Evolutionary conservation across 2,888 invertebrate species (phyloP), one percentile per base, ranked within the genome.

Genomic region (Ganaspis brasiliensis): DNA sequence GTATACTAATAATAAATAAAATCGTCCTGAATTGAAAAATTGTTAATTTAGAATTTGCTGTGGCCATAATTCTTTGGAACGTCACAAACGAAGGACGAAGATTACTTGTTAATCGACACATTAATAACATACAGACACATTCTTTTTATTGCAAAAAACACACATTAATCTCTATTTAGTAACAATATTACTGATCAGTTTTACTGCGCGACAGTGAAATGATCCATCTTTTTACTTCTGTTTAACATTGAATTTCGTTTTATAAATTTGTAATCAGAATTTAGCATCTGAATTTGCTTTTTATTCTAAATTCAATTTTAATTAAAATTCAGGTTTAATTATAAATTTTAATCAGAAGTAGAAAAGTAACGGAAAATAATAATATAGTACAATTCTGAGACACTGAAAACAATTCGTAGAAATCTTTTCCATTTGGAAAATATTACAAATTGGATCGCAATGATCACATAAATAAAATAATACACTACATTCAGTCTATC

Each of bases 181-280:
- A 82, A 84, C 79, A 81, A 71, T 82, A 81, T 75, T 77, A 63
- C 63, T 45, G 21, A 49, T 81, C 75, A 78, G 74, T 81, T 78
- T 82, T 82, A 81, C 81, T 79, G 81, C 78, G 80, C 81, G 82
- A 83, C 75, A 79, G 78, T 82, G 80, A 84, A 82, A 83, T 83
- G 82, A 82, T 81, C 82, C 61, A 40, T 24, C 24, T 67, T 37
- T 3, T 67, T n/a, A n/a, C 14, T 12, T 45, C 67, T 12, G 35
- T 19, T 40, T 5, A 40, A 24, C 19, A 40, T 37, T 45, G 31
- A 31, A 26, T n/a, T 59, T 26, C 8, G 24, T 24, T 14, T 12
- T n/a, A 12, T 10, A 57, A 12, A 8, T 21, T 24, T 40, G n/a
- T 40, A 70, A 70, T 40, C 45, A 6, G 45, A 14, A 45, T 31